Evolutionary conservation across 2,888 invertebrate genomes (phyloP), one percentile per base, ranked within the genome.

Genomic region (Epirrita christyi): DNA sequence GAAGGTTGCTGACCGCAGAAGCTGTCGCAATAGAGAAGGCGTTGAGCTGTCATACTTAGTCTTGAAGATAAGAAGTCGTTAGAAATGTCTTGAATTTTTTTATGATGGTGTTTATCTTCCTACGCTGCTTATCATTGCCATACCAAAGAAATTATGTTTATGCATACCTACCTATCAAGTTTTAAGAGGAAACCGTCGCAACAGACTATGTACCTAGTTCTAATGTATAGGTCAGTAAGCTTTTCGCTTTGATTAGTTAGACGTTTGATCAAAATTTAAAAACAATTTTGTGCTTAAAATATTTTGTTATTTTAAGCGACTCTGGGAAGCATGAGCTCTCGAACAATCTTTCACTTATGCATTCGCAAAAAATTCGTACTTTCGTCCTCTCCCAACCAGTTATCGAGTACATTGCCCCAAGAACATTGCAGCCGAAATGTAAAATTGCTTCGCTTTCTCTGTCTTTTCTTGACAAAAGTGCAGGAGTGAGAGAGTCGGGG

Each of bases 371-470:
- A 85, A 83, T 76, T 83, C 78, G 89, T 90, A 89, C 90, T 89
- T 90, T 90, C 87, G 89, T 85, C 91, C 90, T 90, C 80, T 86
- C 86, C 73, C 80, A 85, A 87, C 89, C 87, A 85, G 89, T 88
- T 85, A 76, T 66, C 63, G 84, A 81, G 91, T 88, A 83, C 91
- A 83, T 83, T 89, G 91, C 87, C 88, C 90, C 75, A 75, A 66
- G 74, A 73, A 76, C 74, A 80, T 80, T 84, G 83, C 80, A 80
- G 80, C 81, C 83, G 69, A 91, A 87, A 86, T 85, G 84, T 86
- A 72, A 85, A 85, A 85, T 84, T 82, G 76, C 75, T 81, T 73
- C 66, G 67, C 72, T 71, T 72, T 85, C 86, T 80, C 80, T 78
- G 68, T 86, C 82, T 66, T 75, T 54, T 68, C 49, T 65, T 52